Percentiles rank a stretch among this genome's conserved stretches.
Evolutionary conservation across 2,888 invertebrate genomes (phyloP).

Genomic region (Aelia acuminata): DNA sequence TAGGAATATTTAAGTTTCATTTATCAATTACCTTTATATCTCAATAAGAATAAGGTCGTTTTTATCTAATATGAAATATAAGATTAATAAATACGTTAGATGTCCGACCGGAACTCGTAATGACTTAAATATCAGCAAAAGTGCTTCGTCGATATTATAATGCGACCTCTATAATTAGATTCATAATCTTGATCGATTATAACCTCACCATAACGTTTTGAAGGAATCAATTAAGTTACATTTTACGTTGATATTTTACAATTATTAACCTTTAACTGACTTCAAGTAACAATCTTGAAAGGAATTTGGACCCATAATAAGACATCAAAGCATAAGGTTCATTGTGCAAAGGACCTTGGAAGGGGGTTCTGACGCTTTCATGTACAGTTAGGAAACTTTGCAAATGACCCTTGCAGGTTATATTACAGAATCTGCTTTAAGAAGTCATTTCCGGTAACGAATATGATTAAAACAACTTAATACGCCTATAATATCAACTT

Average conservation of each 20-base stretch:
- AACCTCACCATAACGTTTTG: conserved; percentile 50
- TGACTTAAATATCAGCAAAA: conserved; percentile 5
- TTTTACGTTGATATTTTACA: neutral
- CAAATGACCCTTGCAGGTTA: conserved; percentile 62
- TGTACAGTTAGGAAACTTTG: conserved; percentile 63
- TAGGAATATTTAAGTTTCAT: neutral
- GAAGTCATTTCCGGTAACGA: neutral
- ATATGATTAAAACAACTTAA: neutral
- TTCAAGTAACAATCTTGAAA: conserved; percentile 14
- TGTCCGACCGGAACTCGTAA: neutral
- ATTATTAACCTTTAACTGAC: conserved; percentile 2
- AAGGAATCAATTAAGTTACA: neutral
- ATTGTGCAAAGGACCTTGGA: conserved; percentile 63
- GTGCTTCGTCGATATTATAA: conserved; percentile 45
- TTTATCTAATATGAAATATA: neutral
- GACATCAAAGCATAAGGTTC: conserved; percentile 63
- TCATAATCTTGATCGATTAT: conserved; percentile 52
- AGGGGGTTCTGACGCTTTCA: conserved; percentile 61
- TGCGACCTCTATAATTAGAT: conserved; percentile 49
- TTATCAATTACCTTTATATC: neutral
- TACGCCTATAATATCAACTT: neutral
- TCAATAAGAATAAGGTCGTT: neutral
- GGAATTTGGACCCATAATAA: conserved; percentile 59
- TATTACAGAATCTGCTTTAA: conserved; percentile 34
- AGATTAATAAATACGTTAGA: neutral